Conservation (phyloP, 2,797 vertebrate species). For the Lemur catta region DNA sequence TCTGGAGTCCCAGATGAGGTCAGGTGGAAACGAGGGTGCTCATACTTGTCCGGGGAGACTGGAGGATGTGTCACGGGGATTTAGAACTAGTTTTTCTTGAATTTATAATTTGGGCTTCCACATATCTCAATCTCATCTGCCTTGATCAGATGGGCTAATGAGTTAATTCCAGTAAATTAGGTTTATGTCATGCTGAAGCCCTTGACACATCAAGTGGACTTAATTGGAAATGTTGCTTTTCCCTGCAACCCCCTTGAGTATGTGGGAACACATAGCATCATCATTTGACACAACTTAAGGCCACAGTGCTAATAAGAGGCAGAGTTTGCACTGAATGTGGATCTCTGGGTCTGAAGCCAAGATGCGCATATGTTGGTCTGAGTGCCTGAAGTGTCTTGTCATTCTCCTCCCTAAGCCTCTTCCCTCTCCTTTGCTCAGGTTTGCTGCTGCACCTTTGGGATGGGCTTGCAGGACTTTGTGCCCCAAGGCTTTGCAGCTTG, state of each 20-base stretch:
- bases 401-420: background rate
- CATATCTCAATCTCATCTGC: background rate
- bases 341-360: background rate
- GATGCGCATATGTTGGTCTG: background rate
- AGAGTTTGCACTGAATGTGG: background rate
- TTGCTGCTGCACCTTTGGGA: background rate
- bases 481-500: background rate
- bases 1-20: background rate
- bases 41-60: background rate
- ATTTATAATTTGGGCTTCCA: background rate
- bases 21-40: background rate
- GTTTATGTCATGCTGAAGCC: background rate
- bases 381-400: background rate
- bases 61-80: background rate
- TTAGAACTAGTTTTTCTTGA: background rate
- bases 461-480: background rate
- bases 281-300: background rate
- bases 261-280: background rate
- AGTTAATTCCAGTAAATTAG: background rate
- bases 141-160: background rate
- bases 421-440: background rate
- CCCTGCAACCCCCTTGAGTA: background rate
- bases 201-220: background rate
- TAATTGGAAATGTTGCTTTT: background rate
- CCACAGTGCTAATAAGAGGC: background rate